Evolutionary conservation across 2,797 vertebrate genomes (phyloP), one percentile per base, ranked within the genome.

Genomic region (Prunella strophiata): DNA sequence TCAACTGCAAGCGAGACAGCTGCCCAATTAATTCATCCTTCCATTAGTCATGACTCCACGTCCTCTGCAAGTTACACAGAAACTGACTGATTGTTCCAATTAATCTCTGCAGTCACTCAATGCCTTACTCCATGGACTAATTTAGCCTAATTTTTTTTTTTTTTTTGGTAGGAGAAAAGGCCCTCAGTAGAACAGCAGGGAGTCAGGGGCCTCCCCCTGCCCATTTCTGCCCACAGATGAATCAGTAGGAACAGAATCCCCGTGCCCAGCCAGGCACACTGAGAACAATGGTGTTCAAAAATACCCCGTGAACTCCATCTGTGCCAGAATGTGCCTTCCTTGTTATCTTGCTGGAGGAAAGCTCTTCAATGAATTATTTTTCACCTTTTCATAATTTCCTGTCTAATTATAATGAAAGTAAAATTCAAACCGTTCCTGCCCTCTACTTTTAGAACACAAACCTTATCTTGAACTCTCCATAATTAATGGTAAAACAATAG

Each of bases 401-500:
- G 51, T 81, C 73, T 95, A 94, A 95, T 96, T 96, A 75, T 78
- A 89, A 89, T 63, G 76, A 73, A 91, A 88, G 91, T n/a, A 83
- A 93, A 95, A 94, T 79, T 73, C 66, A 40, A 89, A 57, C 73
- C 34, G 30, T 58, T 85, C 80, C 93, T 85, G 72, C 87, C 71
- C 59, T 51, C 76, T 86, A 5, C 92, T 91, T 96, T 93, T 81
- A 3, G 54, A 90, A 81, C 45, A 45, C 34, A 93, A 90, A 88
- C 89, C 89, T 96, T 90, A 88, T 83, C 92, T 92, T 85, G 94
- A 96, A 97, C 89, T 78, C 82, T 47, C 79, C 50, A 13, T 94
- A 96, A 95, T 95, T 94, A 93, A 85, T 63, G 76, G 75, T 95
- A 91, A 96, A 96, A 95, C 96, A 96, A 94, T 79, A 88, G 89